A percentile compares a stretch with the other conserved stretches of the same genome.
Conservation (phyloP, 2,797 vertebrate species). For the Melopsittacus undulatus region DNA sequence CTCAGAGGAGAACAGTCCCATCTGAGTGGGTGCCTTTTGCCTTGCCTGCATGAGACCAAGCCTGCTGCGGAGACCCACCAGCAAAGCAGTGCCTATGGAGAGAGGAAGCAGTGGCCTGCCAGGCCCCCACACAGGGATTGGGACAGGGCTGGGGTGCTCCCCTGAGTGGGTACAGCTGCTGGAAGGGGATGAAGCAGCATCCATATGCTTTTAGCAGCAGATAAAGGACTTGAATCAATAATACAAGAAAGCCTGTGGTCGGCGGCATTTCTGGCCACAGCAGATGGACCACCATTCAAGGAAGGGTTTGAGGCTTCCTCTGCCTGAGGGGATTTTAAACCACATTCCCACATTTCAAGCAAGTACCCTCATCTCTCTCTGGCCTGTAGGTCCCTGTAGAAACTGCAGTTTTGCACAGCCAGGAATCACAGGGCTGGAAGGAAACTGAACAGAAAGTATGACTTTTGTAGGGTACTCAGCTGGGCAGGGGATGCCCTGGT, state of each 20-base stretch:
- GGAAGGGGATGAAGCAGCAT: conserved; percentile 20
- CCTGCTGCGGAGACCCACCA: not conserved
- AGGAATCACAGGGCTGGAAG: not conserved
- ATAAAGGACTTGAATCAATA: conserved; percentile 69
- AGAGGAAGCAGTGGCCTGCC: not conserved
- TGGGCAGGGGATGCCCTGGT: not conserved
- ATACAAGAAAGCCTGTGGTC: conserved; percentile 63
- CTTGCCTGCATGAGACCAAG: not conserved
- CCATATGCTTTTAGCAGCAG: conserved; percentile 51
- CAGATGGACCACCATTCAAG: conserved; percentile 73
- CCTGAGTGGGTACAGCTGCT: conserved; percentile 21
- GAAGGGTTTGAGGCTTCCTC: conserved; percentile 72
- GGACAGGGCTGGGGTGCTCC: not conserved
- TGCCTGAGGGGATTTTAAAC: conserved; percentile 69
- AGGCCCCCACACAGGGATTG: not conserved
- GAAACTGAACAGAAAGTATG: not conserved
- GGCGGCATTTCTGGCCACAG: conserved; percentile 62
- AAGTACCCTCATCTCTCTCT: conserved; percentile 34
- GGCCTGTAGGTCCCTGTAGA: conserved; percentile 51
- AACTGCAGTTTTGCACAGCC: not conserved
- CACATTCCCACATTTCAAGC: conserved; percentile 69
- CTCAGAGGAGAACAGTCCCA: not conserved
- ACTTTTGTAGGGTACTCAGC: not conserved
- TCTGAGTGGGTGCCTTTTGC: not conserved
- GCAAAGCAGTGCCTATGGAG: not conserved